A percentile compares a stretch with the other conserved stretches of the same genome.
These are phyloP conservation scores for Cettia cetti DNA, from an alignment of 2,113 vertebrate genomes.

Conservation along the genomic window DNA sequence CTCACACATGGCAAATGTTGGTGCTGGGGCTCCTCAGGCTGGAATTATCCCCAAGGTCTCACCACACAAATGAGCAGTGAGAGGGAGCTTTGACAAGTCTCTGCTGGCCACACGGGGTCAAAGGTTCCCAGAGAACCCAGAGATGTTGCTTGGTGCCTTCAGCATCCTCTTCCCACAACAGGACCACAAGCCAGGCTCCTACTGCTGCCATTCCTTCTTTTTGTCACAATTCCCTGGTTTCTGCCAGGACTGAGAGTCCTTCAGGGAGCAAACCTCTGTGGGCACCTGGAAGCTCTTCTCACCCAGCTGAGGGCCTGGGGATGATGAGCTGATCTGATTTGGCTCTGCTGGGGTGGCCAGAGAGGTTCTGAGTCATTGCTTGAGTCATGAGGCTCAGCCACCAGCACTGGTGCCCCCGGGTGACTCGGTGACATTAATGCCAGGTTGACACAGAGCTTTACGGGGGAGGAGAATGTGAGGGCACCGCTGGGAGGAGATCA, in stretches of 20 bases:
- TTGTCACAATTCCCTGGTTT: not conserved
- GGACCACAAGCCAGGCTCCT: not conserved
- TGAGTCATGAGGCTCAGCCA: constrained; percentile 9
- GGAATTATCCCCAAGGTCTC: not conserved
- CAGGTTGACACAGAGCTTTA: not conserved
- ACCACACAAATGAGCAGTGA: fast-evolving
- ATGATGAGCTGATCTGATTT: not conserved
- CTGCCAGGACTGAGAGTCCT: not conserved
- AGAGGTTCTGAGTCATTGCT: not conserved
- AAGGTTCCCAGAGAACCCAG: not conserved
- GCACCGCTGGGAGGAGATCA: not conserved
- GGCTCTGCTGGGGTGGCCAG: not conserved
- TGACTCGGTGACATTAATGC: not conserved
- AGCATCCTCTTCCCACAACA: fast-evolving
- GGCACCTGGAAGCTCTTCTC: not conserved
- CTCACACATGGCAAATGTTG: not conserved
- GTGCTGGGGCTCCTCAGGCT: not conserved
- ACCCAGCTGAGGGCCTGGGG: not conserved
- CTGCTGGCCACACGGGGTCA: fast-evolving
- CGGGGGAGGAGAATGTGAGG: not conserved
- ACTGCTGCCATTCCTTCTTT: not conserved
- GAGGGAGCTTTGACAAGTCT: not conserved
- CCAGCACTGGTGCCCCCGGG: not conserved
- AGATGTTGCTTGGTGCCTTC: not conserved
- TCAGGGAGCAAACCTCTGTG: not conserved